These are phyloP conservation scores for Delphinus delphis DNA, from an alignment of 2,113 vertebrate species.

Conservation along the genomic window DNA sequence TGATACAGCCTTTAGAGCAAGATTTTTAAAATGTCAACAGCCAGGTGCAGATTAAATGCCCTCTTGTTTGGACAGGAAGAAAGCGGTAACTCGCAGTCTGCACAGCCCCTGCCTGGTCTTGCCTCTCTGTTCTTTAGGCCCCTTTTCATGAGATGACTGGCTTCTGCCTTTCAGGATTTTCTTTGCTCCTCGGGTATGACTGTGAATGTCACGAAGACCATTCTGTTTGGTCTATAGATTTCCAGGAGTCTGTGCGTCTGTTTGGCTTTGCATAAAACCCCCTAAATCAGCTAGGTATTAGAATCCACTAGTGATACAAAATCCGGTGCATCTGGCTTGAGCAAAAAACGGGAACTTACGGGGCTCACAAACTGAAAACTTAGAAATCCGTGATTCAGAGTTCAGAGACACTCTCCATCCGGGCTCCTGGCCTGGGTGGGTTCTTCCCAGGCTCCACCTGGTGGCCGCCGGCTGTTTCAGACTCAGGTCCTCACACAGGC, in stretches of 20 bases:
- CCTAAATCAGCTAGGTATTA: background rate
- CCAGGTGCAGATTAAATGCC: no score
- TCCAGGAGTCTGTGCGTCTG: background rate
- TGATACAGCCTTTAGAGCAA: background rate
- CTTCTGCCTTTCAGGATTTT: background rate
- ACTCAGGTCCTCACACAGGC: accelerated
- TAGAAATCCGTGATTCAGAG: background rate
- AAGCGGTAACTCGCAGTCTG: accelerated
- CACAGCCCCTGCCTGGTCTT: accelerated
- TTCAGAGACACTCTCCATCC: background rate
- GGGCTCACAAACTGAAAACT: accelerated
- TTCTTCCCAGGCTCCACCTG: accelerated
- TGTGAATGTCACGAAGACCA: accelerated
- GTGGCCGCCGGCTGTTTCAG: accelerated
- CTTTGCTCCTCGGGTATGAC: background rate
- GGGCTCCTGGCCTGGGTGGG: no score
- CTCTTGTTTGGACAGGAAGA: background rate
- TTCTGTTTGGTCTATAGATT: background rate
- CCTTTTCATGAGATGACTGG: background rate
- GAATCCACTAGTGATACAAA: background rate
- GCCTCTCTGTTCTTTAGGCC: background rate
- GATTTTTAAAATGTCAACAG: background rate
- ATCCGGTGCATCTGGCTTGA: background rate
- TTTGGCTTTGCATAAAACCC: background rate
- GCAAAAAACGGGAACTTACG: background rate